Evolutionary conservation across 2,113 vertebrate species (phyloP), one percentile per base, ranked within the genome.

Genomic region (Dunckerocampus dactyliophorus): DNA sequence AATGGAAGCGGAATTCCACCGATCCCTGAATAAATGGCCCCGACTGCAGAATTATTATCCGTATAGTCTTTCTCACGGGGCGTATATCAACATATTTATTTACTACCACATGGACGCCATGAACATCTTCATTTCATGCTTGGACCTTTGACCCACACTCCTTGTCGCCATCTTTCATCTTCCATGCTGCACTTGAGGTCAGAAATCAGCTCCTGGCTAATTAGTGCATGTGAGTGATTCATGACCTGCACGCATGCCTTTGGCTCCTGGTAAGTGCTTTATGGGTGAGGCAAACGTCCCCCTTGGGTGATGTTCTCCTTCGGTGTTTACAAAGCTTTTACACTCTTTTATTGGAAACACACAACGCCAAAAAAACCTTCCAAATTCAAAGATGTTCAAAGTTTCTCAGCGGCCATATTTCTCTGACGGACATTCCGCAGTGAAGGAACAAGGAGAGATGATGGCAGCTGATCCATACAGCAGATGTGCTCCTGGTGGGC

Each of bases 261-360:
- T 28, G 24, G 24, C 24, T 28, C 24, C 24, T 28, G 24, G 3
- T 28, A 28, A 28, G 24, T 28, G 24, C 24, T 28, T 28, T 28
- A 28, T 28, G 11, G 12, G n/a, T 3, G 31, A 54, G 39, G 54
- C 24, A 42, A 65, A 50, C 52, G 5, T 42, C 24, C 64, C 71
- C 62, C 19, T 28, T 13, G 63, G 47, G 70, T 56, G 17, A 75
- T 55, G 17, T 1, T 49, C 60, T 22, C 34, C 28, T 10, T 59
- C 59, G 62, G 3, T 67, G 61, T 80, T 81, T 75, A 73, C 67
- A 57, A 15, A 50, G 63, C 37, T 4, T 39, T 55, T 79, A 65
- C 56, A 65, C 73, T 22, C 61, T 67, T 63, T 63, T 72, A 71
- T 77, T 77, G 62, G 59, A 82, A 83, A 72, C 71, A 65, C 12